Evolutionary conservation across 2,113 vertebrate species (phyloP).

Genomic region (Cisticola juncidis): DNA sequence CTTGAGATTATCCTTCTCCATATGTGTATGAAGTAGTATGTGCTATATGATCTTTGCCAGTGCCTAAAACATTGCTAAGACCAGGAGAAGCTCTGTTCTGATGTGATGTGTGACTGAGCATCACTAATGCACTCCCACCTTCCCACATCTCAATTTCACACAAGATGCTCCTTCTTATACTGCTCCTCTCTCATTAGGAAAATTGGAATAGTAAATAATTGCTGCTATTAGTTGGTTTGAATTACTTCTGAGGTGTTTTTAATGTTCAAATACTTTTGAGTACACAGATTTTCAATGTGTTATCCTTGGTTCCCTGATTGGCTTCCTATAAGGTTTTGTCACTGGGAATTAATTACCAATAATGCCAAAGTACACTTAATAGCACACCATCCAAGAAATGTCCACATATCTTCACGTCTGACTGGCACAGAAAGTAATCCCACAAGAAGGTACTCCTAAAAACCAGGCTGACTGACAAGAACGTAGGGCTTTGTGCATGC

Average conservation of each 20-base stretch:
- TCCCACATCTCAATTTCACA: background rate
- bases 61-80: background rate
- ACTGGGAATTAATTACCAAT: background rate
- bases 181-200: background rate
- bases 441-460: background rate
- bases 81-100: background rate
- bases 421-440: background rate
- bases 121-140: background rate
- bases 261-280: background rate
- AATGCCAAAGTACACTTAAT: background rate
- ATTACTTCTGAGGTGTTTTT: background rate
- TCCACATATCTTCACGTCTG: background rate
- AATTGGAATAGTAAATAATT: background rate
- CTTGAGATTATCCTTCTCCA: background rate
- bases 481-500: background rate
- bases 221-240: background rate
- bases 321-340: background rate
- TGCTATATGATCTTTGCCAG: background rate
- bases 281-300: background rate
- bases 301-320: background rate
- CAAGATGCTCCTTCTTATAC: background rate
- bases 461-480: background rate
- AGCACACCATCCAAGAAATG: background rate
- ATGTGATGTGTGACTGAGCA: rapidly evolving
- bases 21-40: background rate